Evolutionary conservation across 2,113 vertebrate species (phyloP).

Genomic region (Amazona vittata): DNA sequence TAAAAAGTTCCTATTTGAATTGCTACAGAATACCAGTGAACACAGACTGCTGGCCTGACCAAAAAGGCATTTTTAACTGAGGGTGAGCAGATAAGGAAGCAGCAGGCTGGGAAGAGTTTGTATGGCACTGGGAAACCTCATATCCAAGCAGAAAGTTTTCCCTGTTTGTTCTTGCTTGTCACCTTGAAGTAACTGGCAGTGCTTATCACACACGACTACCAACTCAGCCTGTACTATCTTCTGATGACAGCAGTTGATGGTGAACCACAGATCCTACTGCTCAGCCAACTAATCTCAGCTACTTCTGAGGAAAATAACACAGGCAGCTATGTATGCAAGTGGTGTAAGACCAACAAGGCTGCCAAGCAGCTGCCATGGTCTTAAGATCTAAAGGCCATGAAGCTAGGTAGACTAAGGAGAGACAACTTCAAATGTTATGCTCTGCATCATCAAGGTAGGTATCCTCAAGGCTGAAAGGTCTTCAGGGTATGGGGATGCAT

Average conservation of each 20-base stretch:
- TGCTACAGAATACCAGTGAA: not conserved
- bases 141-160: not conserved
- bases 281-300: not conserved
- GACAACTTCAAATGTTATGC: not conserved
- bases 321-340: rapidly evolving
- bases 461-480: not conserved
- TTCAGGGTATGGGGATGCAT: not conserved
- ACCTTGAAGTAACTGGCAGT: not conserved
- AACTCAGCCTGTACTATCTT: not conserved
- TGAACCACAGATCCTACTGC: not conserved
- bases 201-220: not conserved
- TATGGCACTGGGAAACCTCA: not conserved
- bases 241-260: not conserved
- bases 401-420: not conserved
- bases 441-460: not conserved
- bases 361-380: not conserved
- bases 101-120: not conserved
- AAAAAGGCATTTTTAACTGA: not conserved
- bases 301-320: not conserved
- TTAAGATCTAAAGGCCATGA: not conserved
- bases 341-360: not conserved
- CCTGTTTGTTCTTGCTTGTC: not conserved
- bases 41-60: rapidly evolving
- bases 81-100: not conserved
- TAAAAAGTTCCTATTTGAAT: not conserved